A percentile compares a stretch with the other conserved stretches of the same genome.
Evolutionary conservation across 2,797 vertebrate species (phyloP).

Genomic region (Eulemur mongoz): DNA sequence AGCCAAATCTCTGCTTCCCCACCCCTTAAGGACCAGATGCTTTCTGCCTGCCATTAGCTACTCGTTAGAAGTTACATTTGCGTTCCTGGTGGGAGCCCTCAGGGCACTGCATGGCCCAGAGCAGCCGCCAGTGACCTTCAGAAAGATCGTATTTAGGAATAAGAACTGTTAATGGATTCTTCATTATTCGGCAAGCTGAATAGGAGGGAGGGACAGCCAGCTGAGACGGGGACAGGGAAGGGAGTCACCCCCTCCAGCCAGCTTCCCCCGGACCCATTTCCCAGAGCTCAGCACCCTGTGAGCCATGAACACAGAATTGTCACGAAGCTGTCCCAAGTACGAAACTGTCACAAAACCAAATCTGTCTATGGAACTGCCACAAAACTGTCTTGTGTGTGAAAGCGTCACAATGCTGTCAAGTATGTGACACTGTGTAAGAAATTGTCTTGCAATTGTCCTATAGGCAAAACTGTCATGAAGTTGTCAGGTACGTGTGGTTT

Average conservation of each 20-base stretch:
- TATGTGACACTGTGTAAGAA: not conserved
- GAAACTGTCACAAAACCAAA: not conserved
- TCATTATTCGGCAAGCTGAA: not conserved
- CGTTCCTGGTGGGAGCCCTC: not conserved
- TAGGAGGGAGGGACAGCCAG: not conserved
- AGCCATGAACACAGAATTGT: not conserved
- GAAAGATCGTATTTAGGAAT: not conserved
- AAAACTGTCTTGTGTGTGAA: not conserved
- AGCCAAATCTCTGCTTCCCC: not conserved
- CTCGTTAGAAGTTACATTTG: not conserved
- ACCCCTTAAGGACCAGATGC: not conserved
- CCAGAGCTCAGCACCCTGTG: not conserved
- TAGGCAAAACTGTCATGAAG: not conserved
- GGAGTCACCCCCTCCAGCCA: not conserved
- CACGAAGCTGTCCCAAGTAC: not conserved
- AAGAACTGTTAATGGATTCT: not conserved
- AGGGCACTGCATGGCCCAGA: not conserved
- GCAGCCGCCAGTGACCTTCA: not conserved
- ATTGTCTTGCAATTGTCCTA: not conserved
- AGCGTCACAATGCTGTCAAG: not conserved
- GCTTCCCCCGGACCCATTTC: not conserved
- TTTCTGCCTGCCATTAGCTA: not conserved
- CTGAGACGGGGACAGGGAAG: fast-evolving
- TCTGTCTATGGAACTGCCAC: not conserved
- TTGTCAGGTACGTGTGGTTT: fast-evolving